phyloP scores from a whole-genome alignment of 2,888 invertebrate species.

The Tenthredo mesomela region DNA sequence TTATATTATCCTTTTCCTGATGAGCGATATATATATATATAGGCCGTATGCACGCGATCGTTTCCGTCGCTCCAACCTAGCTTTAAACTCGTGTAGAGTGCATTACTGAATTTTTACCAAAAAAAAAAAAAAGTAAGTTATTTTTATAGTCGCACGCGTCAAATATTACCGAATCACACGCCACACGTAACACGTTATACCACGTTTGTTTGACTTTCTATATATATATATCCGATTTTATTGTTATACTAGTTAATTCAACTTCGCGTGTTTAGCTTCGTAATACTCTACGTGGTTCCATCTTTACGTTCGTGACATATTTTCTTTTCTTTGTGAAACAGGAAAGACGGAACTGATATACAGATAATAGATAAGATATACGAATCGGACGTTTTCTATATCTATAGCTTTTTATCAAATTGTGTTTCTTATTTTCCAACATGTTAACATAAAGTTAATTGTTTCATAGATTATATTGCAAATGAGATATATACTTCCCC shows the following conservation, averaged over 20 bases:
- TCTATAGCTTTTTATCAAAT: background rate
- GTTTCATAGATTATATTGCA: no score
- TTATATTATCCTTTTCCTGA: background rate
- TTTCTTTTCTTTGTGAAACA: background rate
- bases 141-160: conserved; percentile 39
- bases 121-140: background rate
- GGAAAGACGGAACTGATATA: background rate
- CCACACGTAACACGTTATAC: conserved; percentile 27
- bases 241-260: background rate
- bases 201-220: conserved; percentile 8
- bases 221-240: background rate
- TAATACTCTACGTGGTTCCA: background rate
- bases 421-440: background rate
- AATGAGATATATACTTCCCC: background rate
- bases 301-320: background rate
- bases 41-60: conserved; percentile 34
- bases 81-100: background rate
- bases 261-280: background rate
- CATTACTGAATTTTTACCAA: background rate
- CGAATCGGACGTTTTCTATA: background rate
- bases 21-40: background rate
- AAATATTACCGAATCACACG: conserved; percentile 48
- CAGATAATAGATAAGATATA: background rate
- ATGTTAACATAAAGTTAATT: no score
- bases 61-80: background rate